Conservation (phyloP, 2,113 vertebrate genomes). For the Hirundichthys speculiger region DNA sequence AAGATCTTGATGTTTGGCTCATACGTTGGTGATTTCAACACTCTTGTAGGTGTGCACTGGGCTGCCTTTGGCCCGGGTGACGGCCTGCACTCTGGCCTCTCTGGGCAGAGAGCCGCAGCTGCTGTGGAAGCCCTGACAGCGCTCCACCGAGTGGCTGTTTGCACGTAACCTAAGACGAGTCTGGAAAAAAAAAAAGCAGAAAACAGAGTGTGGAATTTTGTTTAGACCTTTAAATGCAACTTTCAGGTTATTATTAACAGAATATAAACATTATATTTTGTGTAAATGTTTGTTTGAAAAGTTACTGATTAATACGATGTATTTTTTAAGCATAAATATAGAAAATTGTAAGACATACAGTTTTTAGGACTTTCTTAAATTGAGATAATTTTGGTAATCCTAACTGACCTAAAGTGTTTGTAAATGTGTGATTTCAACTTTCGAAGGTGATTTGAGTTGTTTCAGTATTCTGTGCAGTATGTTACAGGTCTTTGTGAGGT, state of each 20-base stretch:
- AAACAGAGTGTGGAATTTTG: background rate
- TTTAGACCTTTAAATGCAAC: background rate
- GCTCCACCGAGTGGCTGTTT: conserved; percentile 77
- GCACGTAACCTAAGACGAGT: conserved; percentile 82
- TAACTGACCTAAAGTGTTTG: too few relatives aligned
- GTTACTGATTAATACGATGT: too few relatives aligned
- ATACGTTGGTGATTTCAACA: conserved; percentile 77
- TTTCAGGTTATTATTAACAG: background rate
- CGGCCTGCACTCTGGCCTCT: conserved; percentile 76
- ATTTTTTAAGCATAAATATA: too few relatives aligned
- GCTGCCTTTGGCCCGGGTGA: conserved; percentile 75
- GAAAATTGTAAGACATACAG: too few relatives aligned
- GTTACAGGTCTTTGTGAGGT: too few relatives aligned
- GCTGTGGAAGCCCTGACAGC: conserved; percentile 76
- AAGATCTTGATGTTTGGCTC: conserved; percentile 29
- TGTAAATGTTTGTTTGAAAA: too few relatives aligned
- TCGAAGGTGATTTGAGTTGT: too few relatives aligned
- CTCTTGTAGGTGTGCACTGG: conserved; percentile 79
- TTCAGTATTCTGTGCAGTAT: too few relatives aligned
- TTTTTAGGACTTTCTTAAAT: too few relatives aligned
- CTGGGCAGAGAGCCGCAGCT: conserved; percentile 82
- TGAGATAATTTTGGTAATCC: too few relatives aligned
- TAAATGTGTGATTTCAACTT: too few relatives aligned
- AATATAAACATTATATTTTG: background rate
- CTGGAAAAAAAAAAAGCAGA: conserved; percentile 57